These are phyloP conservation scores for Onthophagus sagittarius DNA, from an alignment of 2,888 invertebrate species.

Conservation along the genomic window DNA sequence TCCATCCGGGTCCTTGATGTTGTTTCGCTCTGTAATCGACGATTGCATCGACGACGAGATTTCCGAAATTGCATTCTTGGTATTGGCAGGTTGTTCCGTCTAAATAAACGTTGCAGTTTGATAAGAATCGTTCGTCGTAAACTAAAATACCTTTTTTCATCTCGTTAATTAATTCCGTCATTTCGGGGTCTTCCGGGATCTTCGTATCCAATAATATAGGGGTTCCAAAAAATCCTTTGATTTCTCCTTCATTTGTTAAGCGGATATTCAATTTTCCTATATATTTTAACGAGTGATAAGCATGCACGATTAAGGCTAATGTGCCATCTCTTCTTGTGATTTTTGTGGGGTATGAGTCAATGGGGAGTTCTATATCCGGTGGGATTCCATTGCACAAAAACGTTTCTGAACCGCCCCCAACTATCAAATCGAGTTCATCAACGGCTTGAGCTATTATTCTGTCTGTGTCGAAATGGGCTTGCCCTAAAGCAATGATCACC, in stretches of 20 bases:
- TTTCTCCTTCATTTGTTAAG: slow-evolving; percentile 70
- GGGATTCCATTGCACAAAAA: slow-evolving; percentile 80
- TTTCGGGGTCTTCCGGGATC: slow-evolving; percentile 51
- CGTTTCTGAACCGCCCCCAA: slow-evolving; percentile 89
- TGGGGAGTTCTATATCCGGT: slow-evolving; percentile 46
- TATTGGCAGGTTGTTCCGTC: slow-evolving; percentile 57
- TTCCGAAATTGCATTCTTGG: slow-evolving; percentile 81
- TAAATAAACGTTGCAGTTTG: slow-evolving; percentile 61
- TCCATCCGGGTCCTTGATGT: slow-evolving; percentile 61
- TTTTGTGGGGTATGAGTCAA: slow-evolving; percentile 74
- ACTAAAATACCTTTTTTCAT: slow-evolving; percentile 57
- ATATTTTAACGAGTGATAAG: slow-evolving; percentile 88
- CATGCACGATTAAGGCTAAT: slow-evolving; percentile 79
- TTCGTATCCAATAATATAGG: slow-evolving; percentile 66
- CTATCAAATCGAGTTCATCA: slow-evolving; percentile 70
- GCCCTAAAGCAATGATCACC: slow-evolving; percentile 86
- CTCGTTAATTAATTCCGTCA: slow-evolving; percentile 49
- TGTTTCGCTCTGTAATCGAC: slow-evolving; percentile 56
- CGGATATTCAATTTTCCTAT: slow-evolving; percentile 68
- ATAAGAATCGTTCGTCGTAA: slow-evolving; percentile 58
- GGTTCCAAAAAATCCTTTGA: slow-evolving; percentile 64
- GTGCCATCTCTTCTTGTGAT: slow-evolving; percentile 67
- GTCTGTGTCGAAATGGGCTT: slow-evolving; percentile 79
- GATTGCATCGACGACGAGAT: slow-evolving; percentile 74
- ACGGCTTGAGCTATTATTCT: slow-evolving; percentile 65